A percentile compares a stretch with the other conserved stretches of the same genome.
Conservation (phyloP, 2,888 invertebrate species). For the Nebria brevicollis region DNA sequence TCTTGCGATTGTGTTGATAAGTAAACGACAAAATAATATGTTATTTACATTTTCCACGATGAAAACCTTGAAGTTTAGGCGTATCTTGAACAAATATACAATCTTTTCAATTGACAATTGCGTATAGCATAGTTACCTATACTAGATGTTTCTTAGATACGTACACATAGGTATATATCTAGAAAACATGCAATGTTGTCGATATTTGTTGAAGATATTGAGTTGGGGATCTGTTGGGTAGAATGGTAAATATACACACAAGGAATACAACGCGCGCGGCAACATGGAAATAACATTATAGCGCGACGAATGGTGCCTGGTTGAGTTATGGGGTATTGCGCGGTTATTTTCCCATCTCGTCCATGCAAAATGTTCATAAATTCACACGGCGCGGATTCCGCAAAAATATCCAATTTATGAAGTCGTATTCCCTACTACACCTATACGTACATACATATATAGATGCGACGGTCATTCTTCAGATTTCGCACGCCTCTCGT, state of each 20-base stretch:
- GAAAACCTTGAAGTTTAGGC: neutral
- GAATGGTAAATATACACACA: neutral
- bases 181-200: neutral
- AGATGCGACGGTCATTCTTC: constrained; percentile 29
- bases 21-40: neutral
- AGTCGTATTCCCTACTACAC: constrained; percentile 17
- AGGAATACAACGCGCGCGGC: neutral
- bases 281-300: neutral
- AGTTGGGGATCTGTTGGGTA: neutral
- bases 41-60: neutral
- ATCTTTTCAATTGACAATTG: neutral
- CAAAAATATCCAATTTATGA: constrained; percentile 38
- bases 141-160: no score
- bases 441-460: neutral
- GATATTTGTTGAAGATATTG: neutral
- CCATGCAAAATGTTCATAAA: constrained; percentile 38
- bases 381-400: constrained; percentile 32
- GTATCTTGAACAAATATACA: neutral
- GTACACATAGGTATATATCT: neutral
- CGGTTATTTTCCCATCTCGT: constrained; percentile 36
- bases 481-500: constrained; percentile 28
- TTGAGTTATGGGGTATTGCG: constrained; percentile 25
- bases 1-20: no score
- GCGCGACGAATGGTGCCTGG: neutral
- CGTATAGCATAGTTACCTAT: neutral